Percentiles rank a stretch among this genome's conserved stretches.
phyloP scores from a whole-genome alignment of 2,113 vertebrate genomes.

The Phalacrocorax pelagicus region DNA sequence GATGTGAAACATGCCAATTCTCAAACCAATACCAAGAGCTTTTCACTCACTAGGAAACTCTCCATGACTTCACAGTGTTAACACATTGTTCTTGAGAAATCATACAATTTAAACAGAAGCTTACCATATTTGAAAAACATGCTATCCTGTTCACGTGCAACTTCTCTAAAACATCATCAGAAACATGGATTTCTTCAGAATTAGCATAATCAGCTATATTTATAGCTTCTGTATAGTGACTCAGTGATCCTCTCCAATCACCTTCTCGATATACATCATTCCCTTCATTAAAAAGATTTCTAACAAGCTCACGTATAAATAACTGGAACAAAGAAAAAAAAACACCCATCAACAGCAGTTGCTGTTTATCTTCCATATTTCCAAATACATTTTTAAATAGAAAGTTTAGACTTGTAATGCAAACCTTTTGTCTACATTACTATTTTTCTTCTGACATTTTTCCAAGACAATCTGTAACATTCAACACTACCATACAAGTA shows the following conservation, averaged over 20 bases:
- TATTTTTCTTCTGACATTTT: background rate
- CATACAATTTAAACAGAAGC: background rate
- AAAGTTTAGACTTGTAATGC: background rate
- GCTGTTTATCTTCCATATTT: background rate
- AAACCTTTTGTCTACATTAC: background rate
- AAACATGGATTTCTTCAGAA: conserved; percentile 88
- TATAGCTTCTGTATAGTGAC: conserved; percentile 92
- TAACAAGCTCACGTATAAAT: conserved; percentile 90
- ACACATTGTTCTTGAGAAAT: background rate
- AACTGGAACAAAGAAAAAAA: conserved; percentile 74
- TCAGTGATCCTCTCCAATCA: conserved; percentile 86
- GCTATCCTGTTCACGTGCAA: conserved; percentile 92
- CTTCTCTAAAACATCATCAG: conserved; percentile 84
- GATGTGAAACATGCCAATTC: background rate
- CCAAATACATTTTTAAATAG: background rate
- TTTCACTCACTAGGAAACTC: background rate
- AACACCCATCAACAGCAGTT: background rate
- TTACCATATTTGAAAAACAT: conserved; percentile 90
- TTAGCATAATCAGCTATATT: conserved; percentile 91
- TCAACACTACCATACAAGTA: background rate
- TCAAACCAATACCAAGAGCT: background rate
- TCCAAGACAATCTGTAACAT: background rate
- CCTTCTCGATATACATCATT: conserved; percentile 90
- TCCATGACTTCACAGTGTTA: background rate
- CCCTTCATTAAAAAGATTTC: conserved; percentile 92